phyloP scores from a whole-genome alignment of 2,113 vertebrate genomes.

The Micronisus gabar region DNA sequence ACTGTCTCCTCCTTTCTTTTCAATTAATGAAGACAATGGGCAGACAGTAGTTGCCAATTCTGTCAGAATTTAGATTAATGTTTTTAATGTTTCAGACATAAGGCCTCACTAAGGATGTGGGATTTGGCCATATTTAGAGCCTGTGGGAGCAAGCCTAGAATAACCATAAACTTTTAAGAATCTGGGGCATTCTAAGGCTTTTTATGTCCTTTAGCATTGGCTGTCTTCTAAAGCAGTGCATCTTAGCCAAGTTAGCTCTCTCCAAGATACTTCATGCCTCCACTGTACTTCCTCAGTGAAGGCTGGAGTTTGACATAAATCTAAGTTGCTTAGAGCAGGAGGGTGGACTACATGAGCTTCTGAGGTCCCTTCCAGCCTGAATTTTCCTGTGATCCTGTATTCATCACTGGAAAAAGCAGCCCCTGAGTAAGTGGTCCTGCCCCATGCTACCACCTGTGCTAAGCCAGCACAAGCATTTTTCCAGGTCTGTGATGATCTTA shows the following conservation, averaged over 20 bases:
- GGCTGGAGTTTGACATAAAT: neutral
- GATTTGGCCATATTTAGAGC: constrained; percentile 1
- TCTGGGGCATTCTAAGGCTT: neutral
- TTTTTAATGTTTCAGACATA: neutral
- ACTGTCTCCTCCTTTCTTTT: neutral
- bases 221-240: neutral
- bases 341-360: neutral
- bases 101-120: neutral
- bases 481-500: neutral
- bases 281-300: neutral
- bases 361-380: neutral
- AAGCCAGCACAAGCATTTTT: neutral
- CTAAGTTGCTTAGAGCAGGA: neutral
- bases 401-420: neutral
- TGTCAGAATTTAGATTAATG: neutral
- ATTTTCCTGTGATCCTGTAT: neutral
- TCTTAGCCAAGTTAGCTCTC: neutral
- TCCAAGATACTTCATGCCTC: neutral
- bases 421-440: neutral
- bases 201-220: neutral
- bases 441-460: neutral
- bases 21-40: constrained; percentile 24
- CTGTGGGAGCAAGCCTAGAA: neutral
- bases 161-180: neutral
- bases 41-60: neutral